A percentile compares a stretch with the other conserved stretches of the same genome.
Conservation (phyloP, 2,113 vertebrate genomes). For the Lamprotornis superbus region DNA sequence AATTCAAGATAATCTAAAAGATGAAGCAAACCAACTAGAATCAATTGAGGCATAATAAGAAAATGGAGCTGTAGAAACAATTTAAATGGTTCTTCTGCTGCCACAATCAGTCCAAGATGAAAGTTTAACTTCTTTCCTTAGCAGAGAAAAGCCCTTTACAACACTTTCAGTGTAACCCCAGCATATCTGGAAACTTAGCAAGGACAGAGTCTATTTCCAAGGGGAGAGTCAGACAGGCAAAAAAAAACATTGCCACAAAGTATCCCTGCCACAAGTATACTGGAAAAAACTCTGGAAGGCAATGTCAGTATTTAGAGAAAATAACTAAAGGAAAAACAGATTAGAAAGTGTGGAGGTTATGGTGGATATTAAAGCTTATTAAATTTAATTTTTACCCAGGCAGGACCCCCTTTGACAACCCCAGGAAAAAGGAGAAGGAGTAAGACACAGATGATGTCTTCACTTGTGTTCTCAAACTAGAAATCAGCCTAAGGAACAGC, state of each 20-base stretch:
- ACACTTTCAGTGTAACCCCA: background rate
- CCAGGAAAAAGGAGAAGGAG: background rate
- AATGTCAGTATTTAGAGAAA: background rate
- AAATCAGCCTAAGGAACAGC: background rate
- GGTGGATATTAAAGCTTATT: background rate
- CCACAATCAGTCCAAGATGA: background rate
- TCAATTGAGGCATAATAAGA: background rate
- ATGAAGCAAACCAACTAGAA: background rate
- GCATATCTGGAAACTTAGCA: background rate
- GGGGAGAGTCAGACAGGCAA: background rate
- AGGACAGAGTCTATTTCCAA: background rate
- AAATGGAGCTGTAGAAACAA: conserved; percentile 3
- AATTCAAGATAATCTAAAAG: background rate
- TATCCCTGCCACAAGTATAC: background rate
- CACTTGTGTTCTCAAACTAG: background rate
- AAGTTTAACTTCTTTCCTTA: background rate
- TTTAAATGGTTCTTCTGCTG: background rate
- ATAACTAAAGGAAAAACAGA: background rate
- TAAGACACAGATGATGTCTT: rapidly evolving
- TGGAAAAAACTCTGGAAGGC: background rate
- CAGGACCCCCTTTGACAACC: background rate
- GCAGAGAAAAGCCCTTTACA: background rate
- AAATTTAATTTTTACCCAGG: background rate
- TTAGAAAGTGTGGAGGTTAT: background rate
- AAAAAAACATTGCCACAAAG: background rate